Evolutionary conservation across 2,888 invertebrate genomes (phyloP).

Genomic region (Caenorhabditis zanzibari): DNA sequence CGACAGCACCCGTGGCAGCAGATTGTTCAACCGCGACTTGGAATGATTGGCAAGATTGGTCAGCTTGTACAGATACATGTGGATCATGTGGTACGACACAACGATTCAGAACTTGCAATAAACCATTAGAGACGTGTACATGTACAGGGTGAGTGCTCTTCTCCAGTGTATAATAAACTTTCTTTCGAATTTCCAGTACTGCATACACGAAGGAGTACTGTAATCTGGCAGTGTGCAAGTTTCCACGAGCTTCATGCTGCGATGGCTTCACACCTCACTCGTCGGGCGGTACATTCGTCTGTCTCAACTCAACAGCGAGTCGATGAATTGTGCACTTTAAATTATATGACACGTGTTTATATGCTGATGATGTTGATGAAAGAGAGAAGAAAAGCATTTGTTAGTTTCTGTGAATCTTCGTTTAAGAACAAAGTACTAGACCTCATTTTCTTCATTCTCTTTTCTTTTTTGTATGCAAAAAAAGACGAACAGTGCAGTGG

Average conservation of each 20-base stretch:
- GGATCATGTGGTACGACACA: conserved; percentile 76
- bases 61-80: conserved; percentile 74
- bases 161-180: background rate
- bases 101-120: conserved; percentile 73
- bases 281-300: conserved; percentile 68
- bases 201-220: conserved; percentile 73
- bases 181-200: conserved; percentile 47
- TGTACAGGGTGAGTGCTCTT: conserved; percentile 63
- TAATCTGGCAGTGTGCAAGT: conserved; percentile 75
- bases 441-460: conserved; percentile 27
- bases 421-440: conserved; percentile 47
- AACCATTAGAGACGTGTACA: conserved; percentile 52
- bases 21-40: conserved; percentile 69
- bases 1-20: conserved; percentile 6
- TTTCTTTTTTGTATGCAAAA: background rate
- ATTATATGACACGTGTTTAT: conserved; percentile 40
- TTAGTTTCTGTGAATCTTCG: conserved; percentile 34
- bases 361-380: conserved; percentile 11
- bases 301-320: conserved; percentile 33
- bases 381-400: conserved; percentile 34
- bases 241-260: conserved; percentile 74
- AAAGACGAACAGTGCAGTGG: background rate
- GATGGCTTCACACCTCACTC: conserved; percentile 68
- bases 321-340: conserved; percentile 3
- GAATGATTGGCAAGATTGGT: conserved; percentile 76